These are phyloP conservation scores for Yponomeuta malinellus DNA, from an alignment of 2,888 invertebrate genomes.

Conservation along the genomic window DNA sequence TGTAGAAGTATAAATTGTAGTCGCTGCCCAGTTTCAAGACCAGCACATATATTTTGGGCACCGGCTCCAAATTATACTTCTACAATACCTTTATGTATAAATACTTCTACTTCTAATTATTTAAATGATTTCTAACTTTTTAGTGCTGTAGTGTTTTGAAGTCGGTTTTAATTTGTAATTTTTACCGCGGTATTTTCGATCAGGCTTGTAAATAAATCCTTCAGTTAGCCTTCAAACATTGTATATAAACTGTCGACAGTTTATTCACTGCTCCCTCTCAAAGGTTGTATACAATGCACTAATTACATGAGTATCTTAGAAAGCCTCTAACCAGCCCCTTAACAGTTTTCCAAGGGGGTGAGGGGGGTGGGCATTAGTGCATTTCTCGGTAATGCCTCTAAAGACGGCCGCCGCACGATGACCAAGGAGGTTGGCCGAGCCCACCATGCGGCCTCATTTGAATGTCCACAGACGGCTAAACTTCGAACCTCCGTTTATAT, in stretches of 20 bases:
- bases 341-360: constrained; percentile 69
- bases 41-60: too few relatives aligned
- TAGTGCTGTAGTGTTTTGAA: too few relatives aligned
- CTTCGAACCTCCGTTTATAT: background rate
- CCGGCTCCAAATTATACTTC: too few relatives aligned
- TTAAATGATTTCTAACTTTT: too few relatives aligned
- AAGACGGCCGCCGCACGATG: constrained; percentile 66
- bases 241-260: background rate
- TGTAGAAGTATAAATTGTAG: too few relatives aligned
- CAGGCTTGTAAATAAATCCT: too few relatives aligned
- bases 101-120: too few relatives aligned
- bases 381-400: constrained; percentile 71
- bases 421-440: constrained; percentile 43
- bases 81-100: too few relatives aligned
- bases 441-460: constrained; percentile 8
- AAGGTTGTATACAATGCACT: constrained; percentile 33
- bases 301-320: constrained; percentile 73
- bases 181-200: too few relatives aligned
- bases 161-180: too few relatives aligned
- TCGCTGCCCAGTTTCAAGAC: too few relatives aligned
- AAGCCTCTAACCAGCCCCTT: constrained; percentile 73
- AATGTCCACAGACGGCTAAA: background rate
- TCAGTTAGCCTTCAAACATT: too few relatives aligned
- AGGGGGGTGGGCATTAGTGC: constrained; percentile 69
- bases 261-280: background rate